Percentiles rank a stretch among this genome's conserved stretches.
Evolutionary conservation across 2,888 invertebrate genomes (phyloP).

Genomic region (Melanophora roralis): DNA sequence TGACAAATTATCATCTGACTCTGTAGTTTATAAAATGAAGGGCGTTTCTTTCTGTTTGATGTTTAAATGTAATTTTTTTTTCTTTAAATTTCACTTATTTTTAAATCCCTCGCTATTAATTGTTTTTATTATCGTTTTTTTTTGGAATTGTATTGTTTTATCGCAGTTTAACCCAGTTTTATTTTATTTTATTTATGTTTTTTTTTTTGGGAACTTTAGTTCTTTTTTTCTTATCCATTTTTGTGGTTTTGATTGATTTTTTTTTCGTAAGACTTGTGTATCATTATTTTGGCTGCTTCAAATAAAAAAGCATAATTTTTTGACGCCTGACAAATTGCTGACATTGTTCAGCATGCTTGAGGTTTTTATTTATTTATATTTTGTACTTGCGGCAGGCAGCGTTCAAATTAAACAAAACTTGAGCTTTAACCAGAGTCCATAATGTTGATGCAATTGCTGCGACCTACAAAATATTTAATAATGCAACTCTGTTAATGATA

Average conservation of each 20-base stretch:
- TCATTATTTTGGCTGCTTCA: background rate
- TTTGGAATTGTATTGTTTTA: constrained; percentile 40
- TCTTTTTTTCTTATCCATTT: constrained; percentile 29
- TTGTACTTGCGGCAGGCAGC: too few relatives aligned
- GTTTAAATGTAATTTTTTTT: constrained; percentile 40
- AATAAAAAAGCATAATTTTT: background rate
- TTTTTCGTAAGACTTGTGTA: background rate
- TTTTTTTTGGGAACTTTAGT: background rate
- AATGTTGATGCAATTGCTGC: constrained; percentile 12
- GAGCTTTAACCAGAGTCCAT: background rate
- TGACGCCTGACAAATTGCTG: constrained; percentile 58
- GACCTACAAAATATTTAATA: constrained; percentile 35
- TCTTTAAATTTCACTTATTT: constrained; percentile 29
- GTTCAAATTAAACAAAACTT: background rate
- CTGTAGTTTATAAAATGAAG: constrained; percentile 15
- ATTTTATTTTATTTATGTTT: background rate
- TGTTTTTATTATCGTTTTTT: constrained; percentile 6
- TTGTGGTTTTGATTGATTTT: constrained; percentile 25
- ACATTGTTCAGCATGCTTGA: constrained; percentile 33
- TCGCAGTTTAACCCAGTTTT: constrained; percentile 54
- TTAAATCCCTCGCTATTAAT: background rate
- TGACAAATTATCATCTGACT: background rate
- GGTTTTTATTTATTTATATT: background rate
- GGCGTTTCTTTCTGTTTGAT: constrained; percentile 36
- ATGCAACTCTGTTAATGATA: constrained; percentile 5